Conservation (phyloP, 2,113 vertebrate genomes). For the Sardina pilchardus region DNA sequence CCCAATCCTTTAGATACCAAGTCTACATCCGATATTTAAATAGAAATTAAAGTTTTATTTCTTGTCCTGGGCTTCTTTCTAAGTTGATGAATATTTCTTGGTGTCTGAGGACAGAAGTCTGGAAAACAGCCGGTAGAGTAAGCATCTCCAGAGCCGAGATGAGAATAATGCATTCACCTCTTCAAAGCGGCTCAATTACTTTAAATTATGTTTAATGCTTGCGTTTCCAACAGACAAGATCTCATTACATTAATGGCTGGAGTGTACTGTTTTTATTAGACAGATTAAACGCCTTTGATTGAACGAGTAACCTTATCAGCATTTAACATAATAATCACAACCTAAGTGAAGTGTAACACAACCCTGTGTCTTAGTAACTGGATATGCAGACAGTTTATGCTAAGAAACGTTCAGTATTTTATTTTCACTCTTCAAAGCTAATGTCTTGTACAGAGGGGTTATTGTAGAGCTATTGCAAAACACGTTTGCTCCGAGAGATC, state of each 20-base stretch:
- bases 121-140: background rate
- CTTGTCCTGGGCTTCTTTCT: background rate
- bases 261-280: constrained; percentile 16
- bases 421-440: background rate
- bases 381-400: background rate
- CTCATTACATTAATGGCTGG: constrained; percentile 38
- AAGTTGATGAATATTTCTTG: background rate
- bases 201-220: constrained; percentile 34
- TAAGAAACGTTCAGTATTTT: background rate
- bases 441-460: background rate
- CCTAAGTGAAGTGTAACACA: background rate
- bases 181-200: constrained; percentile 44
- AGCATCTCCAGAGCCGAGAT: background rate
- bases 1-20: background rate
- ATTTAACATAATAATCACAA: constrained; percentile 10
- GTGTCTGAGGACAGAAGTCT: constrained; percentile 1
- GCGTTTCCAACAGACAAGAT: constrained; percentile 18
- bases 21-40: background rate
- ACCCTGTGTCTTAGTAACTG: background rate
- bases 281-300: constrained; percentile 30
- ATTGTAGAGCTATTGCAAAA: background rate
- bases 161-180: constrained; percentile 31
- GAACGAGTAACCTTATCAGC: background rate
- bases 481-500: background rate
- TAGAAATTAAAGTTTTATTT: background rate